Base-by-base conservation (phyloP, 2,888 invertebrate species). In the Falcaria lacertinaria region DNA sequence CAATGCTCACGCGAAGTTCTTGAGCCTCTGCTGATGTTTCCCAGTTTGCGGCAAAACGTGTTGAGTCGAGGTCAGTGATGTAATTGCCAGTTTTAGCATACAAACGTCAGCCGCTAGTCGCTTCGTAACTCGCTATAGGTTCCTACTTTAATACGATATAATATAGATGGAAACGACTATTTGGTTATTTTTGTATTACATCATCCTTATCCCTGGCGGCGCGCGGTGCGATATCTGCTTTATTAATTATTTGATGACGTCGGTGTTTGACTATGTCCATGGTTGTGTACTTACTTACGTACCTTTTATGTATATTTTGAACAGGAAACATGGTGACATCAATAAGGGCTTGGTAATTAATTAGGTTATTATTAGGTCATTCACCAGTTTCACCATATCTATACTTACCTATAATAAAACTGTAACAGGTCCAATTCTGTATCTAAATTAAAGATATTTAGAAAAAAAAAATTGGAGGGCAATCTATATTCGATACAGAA, bases 21-120 rank as follows among this genome's bases (percentile, higher is more conserved):
- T 6, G 62, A 64, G 51, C 77, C 72, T 74, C 73, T 69, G 77
- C 70, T 74, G 74, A 72, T 78, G 73, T 78, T 80, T 73, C 76
- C 66, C 61, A 67, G 64, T 69, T 72, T 68, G 61, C 60, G 59
- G 68, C 67, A 73, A 71, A 74, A 68, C 69, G 70, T 63, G 72
- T 57, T 55, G 67, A 58, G 41, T 57, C 87, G 84, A 88, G 88
- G 88, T 71, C 82, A 79, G 69, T 89, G 88, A 89, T 83, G 88
- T 88, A 88, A 89, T 85, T 80, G 77, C 83, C 74, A 68, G 54
- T 77, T 88, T 86, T 86, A 86, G 81, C 81, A 63, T 62, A 65
- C 60, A 69, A 79, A 77, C 78, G 74, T 63, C 68, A 74, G 60
- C 64, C 61, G 71, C 64, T 65, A 60, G 60, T 63, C 61, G 71